phyloP scores from a whole-genome alignment of 2,888 invertebrate species.

The Cerceris ruficornis region DNA sequence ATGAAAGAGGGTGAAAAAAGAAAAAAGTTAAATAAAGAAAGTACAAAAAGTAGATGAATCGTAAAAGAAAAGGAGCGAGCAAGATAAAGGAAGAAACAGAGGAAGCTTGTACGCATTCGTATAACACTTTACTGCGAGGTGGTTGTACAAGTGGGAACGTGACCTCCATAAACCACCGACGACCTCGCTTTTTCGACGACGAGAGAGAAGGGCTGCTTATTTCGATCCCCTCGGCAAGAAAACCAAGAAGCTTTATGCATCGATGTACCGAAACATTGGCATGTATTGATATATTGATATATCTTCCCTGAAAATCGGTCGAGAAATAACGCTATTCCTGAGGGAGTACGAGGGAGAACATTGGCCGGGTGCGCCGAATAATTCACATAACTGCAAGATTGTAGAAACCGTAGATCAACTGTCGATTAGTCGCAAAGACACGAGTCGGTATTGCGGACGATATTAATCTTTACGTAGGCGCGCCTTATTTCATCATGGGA shows the following conservation, averaged over 20 bases:
- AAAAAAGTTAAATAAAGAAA: background rate
- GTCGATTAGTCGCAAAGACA: constrained; percentile 54
- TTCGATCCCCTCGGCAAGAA: constrained; percentile 40
- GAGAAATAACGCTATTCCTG: background rate
- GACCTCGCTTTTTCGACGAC: constrained; percentile 62
- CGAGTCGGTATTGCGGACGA: constrained; percentile 32
- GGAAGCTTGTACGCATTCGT: constrained; percentile 54
- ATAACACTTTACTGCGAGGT: constrained; percentile 61
- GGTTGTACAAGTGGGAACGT: constrained; percentile 66
- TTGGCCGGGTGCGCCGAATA: constrained; percentile 57
- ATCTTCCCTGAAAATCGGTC: background rate
- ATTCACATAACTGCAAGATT: constrained; percentile 50
- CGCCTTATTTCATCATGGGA: constrained; percentile 50
- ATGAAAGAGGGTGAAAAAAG: background rate
- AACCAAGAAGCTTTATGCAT: background rate
- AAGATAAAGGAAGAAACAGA: constrained; percentile 19
- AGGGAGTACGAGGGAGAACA: constrained; percentile 30
- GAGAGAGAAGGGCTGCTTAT: constrained; percentile 58
- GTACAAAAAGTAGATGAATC: constrained; percentile 14
- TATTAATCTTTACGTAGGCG: constrained; percentile 57
- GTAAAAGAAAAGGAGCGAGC: background rate
- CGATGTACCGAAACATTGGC: background rate
- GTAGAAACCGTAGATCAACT: constrained; percentile 53
- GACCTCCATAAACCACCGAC: constrained; percentile 68
- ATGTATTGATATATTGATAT: too few species aligned